Conservation (phyloP, 2,888 invertebrate genomes). For the Antitype chi region DNA sequence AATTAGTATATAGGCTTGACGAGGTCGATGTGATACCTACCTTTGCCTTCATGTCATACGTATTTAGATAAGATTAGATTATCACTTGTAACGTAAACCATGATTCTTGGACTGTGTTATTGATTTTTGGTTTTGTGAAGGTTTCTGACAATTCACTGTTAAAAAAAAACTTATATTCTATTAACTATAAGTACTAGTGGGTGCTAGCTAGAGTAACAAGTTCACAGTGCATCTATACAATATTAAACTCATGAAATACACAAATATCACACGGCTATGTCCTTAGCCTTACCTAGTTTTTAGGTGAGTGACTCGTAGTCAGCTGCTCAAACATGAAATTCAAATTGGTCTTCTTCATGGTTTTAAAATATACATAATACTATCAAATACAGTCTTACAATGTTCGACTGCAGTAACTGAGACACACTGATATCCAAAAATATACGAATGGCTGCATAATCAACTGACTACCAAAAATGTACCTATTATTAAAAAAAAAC, state of each 20-base stretch:
- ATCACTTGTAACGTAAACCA: slow-evolving; percentile 21
- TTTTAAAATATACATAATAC: slow-evolving; percentile 10
- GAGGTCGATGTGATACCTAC: slow-evolving; percentile 18
- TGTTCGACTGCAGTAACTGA: background rate
- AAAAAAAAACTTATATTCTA: background rate
- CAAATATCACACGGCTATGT: background rate
- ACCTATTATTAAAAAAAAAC: background rate
- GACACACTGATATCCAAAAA: background rate
- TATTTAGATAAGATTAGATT: slow-evolving; percentile 44
- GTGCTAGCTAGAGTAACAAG: background rate
- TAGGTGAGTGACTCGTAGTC: slow-evolving; percentile 28
- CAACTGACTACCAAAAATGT: background rate
- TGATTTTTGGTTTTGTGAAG: slow-evolving; percentile 30
- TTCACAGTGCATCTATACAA: background rate
- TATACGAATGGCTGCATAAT: background rate
- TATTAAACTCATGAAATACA: slow-evolving; percentile 13
- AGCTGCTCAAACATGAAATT: slow-evolving; percentile 28
- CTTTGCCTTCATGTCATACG: slow-evolving; percentile 5
- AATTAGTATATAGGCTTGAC: background rate
- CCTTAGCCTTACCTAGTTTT: background rate
- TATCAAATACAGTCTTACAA: background rate
- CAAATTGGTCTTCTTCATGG: background rate
- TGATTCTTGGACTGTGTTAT: slow-evolving; percentile 30
- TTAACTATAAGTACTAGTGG: too few relatives aligned
- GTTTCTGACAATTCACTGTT: background rate